Conservation (phyloP, 2,797 vertebrate species). For the Capromys pilorides region DNA sequence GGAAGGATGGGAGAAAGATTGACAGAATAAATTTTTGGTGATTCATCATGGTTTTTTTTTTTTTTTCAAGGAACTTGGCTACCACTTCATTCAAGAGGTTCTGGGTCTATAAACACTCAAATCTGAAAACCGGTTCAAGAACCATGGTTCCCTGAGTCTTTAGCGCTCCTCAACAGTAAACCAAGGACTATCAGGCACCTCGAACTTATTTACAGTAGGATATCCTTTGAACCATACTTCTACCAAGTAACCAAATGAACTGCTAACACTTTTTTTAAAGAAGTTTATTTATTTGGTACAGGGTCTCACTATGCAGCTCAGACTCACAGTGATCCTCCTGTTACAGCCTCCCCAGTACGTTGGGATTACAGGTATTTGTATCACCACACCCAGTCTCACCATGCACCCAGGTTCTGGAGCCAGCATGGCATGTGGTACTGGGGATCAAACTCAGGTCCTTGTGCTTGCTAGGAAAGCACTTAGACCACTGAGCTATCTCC, state of each 20-base stretch:
- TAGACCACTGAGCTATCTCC: too few relatives aligned
- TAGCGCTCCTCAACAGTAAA: background rate
- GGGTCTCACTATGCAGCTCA: too few relatives aligned
- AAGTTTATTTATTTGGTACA: too few relatives aligned
- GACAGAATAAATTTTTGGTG: background rate
- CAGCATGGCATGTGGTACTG: too few relatives aligned
- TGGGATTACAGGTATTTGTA: too few relatives aligned
- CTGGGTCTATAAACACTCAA: background rate
- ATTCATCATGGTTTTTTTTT: background rate
- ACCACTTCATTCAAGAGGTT: background rate
- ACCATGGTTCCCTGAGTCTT: background rate
- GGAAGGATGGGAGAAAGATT: background rate
- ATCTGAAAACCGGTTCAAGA: background rate
- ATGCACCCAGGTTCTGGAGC: too few relatives aligned
- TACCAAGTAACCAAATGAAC: background rate
- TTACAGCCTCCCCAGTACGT: too few relatives aligned
- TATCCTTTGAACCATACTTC: background rate
- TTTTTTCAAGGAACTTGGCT: background rate
- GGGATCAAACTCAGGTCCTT: too few relatives aligned
- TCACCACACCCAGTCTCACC: too few relatives aligned
- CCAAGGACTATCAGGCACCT: background rate
- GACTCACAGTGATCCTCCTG: too few relatives aligned
- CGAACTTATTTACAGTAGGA: background rate
- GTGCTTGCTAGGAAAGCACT: too few relatives aligned
- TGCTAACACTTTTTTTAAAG: background rate